Evolutionary conservation across 2,888 invertebrate genomes (phyloP).

Genomic region (Drosophila acutilabella): DNA sequence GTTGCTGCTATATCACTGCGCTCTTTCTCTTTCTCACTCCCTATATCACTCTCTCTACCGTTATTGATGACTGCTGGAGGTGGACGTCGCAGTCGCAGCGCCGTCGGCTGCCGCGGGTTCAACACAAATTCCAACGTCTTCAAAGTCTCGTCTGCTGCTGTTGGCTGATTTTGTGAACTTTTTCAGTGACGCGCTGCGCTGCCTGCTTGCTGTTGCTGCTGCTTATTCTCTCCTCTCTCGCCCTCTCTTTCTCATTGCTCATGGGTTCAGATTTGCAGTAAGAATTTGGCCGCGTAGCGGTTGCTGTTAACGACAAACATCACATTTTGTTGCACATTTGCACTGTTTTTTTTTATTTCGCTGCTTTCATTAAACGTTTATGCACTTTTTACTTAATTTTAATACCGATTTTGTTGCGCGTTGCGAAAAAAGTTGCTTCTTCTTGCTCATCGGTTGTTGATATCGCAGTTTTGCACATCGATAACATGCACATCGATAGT

Average conservation of each 20-base stretch:
- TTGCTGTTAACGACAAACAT: slow-evolving; percentile 52
- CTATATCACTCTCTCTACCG: slow-evolving; percentile 60
- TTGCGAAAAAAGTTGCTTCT: slow-evolving; percentile 72
- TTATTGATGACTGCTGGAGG: slow-evolving; percentile 71
- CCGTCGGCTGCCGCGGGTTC: slow-evolving; percentile 63
- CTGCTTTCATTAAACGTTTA: slow-evolving; percentile 29
- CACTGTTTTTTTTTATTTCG: slow-evolving; percentile 36
- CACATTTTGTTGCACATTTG: slow-evolving; percentile 63
- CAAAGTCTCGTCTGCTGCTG: slow-evolving; percentile 60
- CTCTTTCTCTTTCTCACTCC: slow-evolving; percentile 35
- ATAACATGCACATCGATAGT: slow-evolving; percentile 31
- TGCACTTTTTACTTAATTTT: slow-evolving; percentile 62
- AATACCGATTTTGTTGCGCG: slow-evolving; percentile 69
- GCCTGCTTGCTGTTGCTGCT: slow-evolving; percentile 43
- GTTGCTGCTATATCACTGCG: slow-evolving; percentile 52
- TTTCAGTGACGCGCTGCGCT: slow-evolving; percentile 64
- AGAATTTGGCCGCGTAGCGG: slow-evolving; percentile 57
- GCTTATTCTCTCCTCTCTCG: slow-evolving; percentile 47
- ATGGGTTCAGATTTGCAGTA: slow-evolving; percentile 59
- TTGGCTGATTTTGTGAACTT: slow-evolving; percentile 61
- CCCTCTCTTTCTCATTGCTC: slow-evolving; percentile 46
- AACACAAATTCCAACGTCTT: slow-evolving; percentile 81
- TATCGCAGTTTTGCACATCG: slow-evolving; percentile 34
- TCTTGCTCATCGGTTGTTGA: slow-evolving; percentile 56
- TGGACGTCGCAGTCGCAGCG: slow-evolving; percentile 54